Base-by-base conservation (phyloP, 1,140 invertebrate genomes). In the Sycophaga agraensis region DNA sequence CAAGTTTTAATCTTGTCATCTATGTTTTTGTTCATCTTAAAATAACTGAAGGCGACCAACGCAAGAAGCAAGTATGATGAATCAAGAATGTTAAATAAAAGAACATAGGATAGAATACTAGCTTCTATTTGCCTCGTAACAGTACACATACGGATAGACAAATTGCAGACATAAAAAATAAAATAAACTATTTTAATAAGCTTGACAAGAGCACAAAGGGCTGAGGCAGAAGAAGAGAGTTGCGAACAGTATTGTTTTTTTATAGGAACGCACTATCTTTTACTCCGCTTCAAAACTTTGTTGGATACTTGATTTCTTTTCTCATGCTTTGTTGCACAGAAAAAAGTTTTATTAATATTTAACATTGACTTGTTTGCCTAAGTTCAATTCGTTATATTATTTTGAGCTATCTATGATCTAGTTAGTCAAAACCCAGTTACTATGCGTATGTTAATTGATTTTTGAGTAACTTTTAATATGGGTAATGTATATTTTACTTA, bases 181-280 rank as follows among this genome's bases (percentile, higher is more conserved):
- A 54, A 54, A 54, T 54, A 56, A 65, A 49, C 42, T 62, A 66
- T 65, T 65, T 64, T 51, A 65, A 59, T 59, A 65, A 59, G 59
- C 56, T 62, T 66, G 65, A 59, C 61, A 56, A 66, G 55, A 70
- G 67, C 57, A 64, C 50, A 63, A 70, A 34, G 11, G 53, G 55
- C 45, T 35, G 42, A 61, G 45, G 42, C 49, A 58, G 53, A 54
- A 54, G 35, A 64, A 45, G 39, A 45, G 43, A 56, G 37, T 62
- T 65, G 59, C 55, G 48, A 65, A 42, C 56, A 60, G 48, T 63
- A 61, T 64, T 49, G 28, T 56, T 65, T 55, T 59, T 66, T 58
- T 21, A 42, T 46, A 62, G 49, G 34, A 34, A 59, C 56, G 49
- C 50, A 57, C 43, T 43, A 51, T 60, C 63, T 70, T 61, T 55